Conservation (phyloP, 2,888 invertebrate species). For the Adelognathus sp. region DNA sequence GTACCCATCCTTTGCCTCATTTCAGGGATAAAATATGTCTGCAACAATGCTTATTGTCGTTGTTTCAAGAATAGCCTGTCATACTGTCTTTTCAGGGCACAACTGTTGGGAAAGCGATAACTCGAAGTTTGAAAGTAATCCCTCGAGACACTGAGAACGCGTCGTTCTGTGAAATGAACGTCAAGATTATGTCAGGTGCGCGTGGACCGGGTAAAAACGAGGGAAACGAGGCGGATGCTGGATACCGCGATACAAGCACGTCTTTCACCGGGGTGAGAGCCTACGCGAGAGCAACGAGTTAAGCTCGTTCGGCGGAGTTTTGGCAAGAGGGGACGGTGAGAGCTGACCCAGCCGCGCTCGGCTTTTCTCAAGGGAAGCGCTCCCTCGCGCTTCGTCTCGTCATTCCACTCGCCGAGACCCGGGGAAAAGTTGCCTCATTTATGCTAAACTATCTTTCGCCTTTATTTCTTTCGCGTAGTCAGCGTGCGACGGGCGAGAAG, state of each 20-base stretch:
- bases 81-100: too few relatives aligned
- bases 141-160: conserved; percentile 62
- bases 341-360: conserved; percentile 29
- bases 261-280: conserved; percentile 21
- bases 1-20: too few relatives aligned
- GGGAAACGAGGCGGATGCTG: conserved; percentile 17
- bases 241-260: conserved; percentile 35
- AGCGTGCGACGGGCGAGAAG: neutral
- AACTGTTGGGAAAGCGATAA: neutral
- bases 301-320: neutral
- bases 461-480: conserved; percentile 51
- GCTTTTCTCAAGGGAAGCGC: conserved; percentile 53
- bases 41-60: too few relatives aligned
- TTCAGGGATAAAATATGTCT: too few relatives aligned
- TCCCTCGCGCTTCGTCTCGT: conserved; percentile 22
- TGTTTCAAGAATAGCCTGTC: too few relatives aligned
- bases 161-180: conserved; percentile 66
- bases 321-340: neutral
- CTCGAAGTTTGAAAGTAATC: conserved; percentile 62
- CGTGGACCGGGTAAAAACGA: conserved; percentile 19
- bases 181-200: conserved; percentile 59
- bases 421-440: conserved; percentile 75
- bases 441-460: conserved; percentile 70
- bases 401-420: conserved; percentile 32
- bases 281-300: conserved; percentile 32